Conservation (phyloP, 2,113 vertebrate genomes). For the Atractosteus spatula region DNA sequence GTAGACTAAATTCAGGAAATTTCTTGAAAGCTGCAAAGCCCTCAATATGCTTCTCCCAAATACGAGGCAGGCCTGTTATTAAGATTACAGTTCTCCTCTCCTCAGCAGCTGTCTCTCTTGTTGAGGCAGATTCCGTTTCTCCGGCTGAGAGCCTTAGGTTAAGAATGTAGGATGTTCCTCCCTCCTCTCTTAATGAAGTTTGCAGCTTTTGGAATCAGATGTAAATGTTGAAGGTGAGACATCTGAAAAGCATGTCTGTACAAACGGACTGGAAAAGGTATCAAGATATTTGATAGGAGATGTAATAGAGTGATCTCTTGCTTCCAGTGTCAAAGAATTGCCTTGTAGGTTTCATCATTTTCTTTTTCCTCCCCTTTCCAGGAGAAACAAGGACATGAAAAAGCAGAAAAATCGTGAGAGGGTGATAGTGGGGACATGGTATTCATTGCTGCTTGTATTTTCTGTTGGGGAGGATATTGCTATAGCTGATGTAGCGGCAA, state of each 20-base stretch:
- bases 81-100: slow-evolving; percentile 32
- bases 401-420: too few relatives aligned
- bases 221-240: slow-evolving; percentile 33
- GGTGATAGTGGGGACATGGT: slow-evolving; percentile 29
- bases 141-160: slow-evolving; percentile 19
- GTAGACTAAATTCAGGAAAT: too few relatives aligned
- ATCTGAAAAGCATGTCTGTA: slow-evolving; percentile 22
- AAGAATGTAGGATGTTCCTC: slow-evolving; percentile 32
- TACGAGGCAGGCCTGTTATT: slow-evolving; percentile 13
- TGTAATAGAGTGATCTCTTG: slow-evolving; percentile 32
- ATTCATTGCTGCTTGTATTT: slow-evolving; percentile 34
- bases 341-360: slow-evolving; percentile 19
- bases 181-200: slow-evolving; percentile 53
- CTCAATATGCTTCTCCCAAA: too few relatives aligned
- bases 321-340: slow-evolving; percentile 2
- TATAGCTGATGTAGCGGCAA: slow-evolving; percentile 30
- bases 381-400: slow-evolving; percentile 16
- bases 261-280: slow-evolving; percentile 46
- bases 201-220: slow-evolving; percentile 51
- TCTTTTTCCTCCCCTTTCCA: background rate
- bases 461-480: slow-evolving; percentile 36
- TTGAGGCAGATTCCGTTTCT: slow-evolving; percentile 53
- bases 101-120: slow-evolving; percentile 49
- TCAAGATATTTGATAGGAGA: slow-evolving; percentile 39
- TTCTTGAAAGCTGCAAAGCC: too few relatives aligned